Evolutionary conservation across 1,140 invertebrate species (phyloP).

Genomic region (Rhopalosiphum padi): DNA sequence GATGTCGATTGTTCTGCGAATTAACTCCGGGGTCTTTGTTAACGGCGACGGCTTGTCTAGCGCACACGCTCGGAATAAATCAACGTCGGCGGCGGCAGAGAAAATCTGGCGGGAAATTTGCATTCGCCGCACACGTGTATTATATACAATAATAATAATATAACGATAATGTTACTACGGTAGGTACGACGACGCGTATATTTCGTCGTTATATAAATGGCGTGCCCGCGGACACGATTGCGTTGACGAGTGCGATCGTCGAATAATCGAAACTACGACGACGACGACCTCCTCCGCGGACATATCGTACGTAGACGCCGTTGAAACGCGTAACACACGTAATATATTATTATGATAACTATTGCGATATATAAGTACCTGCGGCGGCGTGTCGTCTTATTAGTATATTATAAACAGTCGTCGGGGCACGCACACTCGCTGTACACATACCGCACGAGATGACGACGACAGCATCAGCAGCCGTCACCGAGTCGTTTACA

Average conservation of each 20-base stretch:
- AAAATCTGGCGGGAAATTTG: background rate
- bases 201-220: background rate
- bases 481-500: background rate
- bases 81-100: background rate
- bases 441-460: background rate
- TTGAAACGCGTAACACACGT: no score
- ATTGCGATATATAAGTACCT: background rate
- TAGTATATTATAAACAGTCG: background rate
- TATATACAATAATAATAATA: background rate
- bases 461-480: background rate
- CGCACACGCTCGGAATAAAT: slow-evolving; percentile 8
- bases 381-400: background rate
- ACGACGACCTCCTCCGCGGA: no score
- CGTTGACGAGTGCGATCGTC: background rate
- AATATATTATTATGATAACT: no score
- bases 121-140: background rate
- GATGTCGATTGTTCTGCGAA: background rate
- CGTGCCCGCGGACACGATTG: no score
- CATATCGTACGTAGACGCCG: no score
- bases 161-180: background rate
- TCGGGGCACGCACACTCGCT: background rate
- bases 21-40: background rate
- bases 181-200: no score
- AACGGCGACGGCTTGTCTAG: background rate
- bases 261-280: background rate